These are phyloP conservation scores for Stenurella melanura DNA, from an alignment of 2,888 invertebrate species.

Conservation along the genomic window DNA sequence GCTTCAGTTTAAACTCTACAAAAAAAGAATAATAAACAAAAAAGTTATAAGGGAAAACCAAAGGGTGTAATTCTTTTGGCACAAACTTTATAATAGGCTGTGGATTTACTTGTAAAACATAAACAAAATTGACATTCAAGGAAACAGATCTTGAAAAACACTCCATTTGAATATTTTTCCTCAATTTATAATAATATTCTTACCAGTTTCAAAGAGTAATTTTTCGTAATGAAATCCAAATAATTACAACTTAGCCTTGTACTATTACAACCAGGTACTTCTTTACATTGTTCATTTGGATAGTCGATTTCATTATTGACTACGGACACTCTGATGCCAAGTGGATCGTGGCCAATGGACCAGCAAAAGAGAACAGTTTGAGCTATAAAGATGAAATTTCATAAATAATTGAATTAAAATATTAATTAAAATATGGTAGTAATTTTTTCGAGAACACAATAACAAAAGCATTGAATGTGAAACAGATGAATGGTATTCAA, in stretches of 20 bases:
- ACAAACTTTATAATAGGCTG: too few relatives aligned
- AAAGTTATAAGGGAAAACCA: too few relatives aligned
- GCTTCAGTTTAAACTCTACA: too few relatives aligned
- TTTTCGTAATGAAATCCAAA: conserved; percentile 79
- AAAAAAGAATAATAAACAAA: too few relatives aligned
- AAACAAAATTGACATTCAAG: too few relatives aligned
- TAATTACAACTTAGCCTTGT: conserved; percentile 85
- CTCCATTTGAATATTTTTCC: too few relatives aligned
- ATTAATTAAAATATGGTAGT: neutral
- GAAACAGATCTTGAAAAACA: too few relatives aligned
- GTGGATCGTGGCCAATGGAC: conserved; percentile 91
- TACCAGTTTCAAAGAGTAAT: conserved; percentile 81
- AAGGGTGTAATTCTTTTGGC: too few relatives aligned
- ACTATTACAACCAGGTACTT: conserved; percentile 63
- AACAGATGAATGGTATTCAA: neutral
- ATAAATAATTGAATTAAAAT: neutral
- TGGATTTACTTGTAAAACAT: too few relatives aligned
- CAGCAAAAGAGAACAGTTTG: conserved; percentile 92
- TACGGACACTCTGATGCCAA: conserved; percentile 84
- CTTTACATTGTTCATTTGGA: conserved; percentile 64
- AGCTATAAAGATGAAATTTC: conserved; percentile 39
- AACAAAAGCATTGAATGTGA: neutral
- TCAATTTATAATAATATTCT: conserved; percentile 55
- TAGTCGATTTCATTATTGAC: conserved; percentile 84
- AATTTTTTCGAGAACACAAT: neutral